Evolutionary conservation across 2,888 invertebrate species (phyloP), one percentile per base, ranked within the genome.

Genomic region (Drosophila histrio): DNA sequence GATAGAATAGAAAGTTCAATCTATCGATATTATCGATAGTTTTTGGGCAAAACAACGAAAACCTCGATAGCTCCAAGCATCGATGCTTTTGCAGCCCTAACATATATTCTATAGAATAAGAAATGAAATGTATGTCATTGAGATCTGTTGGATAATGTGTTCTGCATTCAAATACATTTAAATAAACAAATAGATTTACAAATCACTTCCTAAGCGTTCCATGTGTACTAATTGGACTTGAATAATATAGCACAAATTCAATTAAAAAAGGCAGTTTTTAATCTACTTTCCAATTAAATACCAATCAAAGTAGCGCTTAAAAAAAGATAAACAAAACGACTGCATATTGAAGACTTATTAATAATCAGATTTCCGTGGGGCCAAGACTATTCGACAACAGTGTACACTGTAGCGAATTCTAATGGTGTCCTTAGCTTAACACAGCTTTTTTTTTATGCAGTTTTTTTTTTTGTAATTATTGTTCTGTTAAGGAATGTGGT

Each of bases 401-500:
- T 15, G 15, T 32, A 15, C 8, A n/a, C 7, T 15, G 34, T 34
- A 34, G 13, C n/a, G n/a, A n/a, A n/a, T 24, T 24, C 8, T 17
- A 3, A 36, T 17, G 17, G 17, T 36, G 17, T 9, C 36, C 36
- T 17, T 15, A 36, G 3, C 36, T 17, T 9, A n/a, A 36, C 15
- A 17, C 9, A 36, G 32, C n/a, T n/a, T 24, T 41, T 41, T 21
- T 21, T 47, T 9, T 32, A 5, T 6, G 13, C 6, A 21, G 15
- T 19, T 24, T 24, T 7, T 6, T 44, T 26, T 49, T 36, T 30
- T 8, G 22, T 36, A 43, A 65, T 49, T 32, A 34, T 36, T 57
- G 47, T 28, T 26, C 22, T 50, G 43, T 13, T 43, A 6, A 19
- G 36, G 38, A 53, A 39, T 53, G 41, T 28, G 32, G 21, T 19